Evolutionary conservation across 2,888 invertebrate genomes (phyloP), one percentile per base, ranked within the genome.

Genomic region (Calliphora vomitoria): DNA sequence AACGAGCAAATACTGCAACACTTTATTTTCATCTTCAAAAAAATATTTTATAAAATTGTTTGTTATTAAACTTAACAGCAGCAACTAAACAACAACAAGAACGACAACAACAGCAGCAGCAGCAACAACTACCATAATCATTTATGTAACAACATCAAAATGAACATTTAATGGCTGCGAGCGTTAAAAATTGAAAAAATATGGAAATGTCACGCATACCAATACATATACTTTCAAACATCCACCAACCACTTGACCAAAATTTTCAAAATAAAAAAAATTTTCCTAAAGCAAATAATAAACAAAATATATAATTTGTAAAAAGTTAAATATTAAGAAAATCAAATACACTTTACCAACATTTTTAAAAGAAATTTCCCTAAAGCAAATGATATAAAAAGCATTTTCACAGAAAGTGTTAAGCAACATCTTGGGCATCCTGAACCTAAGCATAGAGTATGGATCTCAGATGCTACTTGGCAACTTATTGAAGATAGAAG

Each of bases 61-160:
- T 62, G 13, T 38, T 20, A 8, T 55, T 25, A 25, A 58, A 58
- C 5, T 25, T 64, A 58, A 41, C 58, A 75, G 20, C 74, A 62
- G 18, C 41, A 72, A 41, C 72, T 50, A 13, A 35, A 62, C 47
- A 53, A 60, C 64, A 50, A 35, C 25, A 80, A n/a, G n/a, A n/a
- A 47, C 47, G 8, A 11, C 41, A 41, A 11, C 11, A 41, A 11
- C 11, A 41, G 13, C 44, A 60, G n/a, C 44, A 44, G 13, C 78
- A 44, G 31, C 50, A 18, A 64, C 53, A 69, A 69, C 69, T 31
- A 53, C 47, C 62, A 72, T 72, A 53, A 72, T 71, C 62, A 80
- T 71, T 60, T 80, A 53, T 60, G 69, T 35, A 41, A 38, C 60
- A 60, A 72, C 80, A 79, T 35, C 41, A 79, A 41, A 78, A 74